Evolutionary conservation across 2,113 vertebrate species (phyloP).

Genomic region (Chauna torquata): DNA sequence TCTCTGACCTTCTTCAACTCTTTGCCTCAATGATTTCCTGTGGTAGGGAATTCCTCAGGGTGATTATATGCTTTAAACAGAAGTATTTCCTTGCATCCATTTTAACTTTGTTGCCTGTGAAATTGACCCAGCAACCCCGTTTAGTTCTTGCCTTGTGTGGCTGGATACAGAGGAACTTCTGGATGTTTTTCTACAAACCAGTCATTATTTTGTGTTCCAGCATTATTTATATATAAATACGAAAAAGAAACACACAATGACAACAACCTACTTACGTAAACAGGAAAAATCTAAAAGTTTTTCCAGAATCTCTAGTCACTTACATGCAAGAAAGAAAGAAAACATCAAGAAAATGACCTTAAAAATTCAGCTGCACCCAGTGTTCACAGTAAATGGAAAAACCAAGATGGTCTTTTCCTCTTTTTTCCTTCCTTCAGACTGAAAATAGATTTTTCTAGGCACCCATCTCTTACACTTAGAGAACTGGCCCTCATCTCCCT

Average conservation of each 20-base stretch:
- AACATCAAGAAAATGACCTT: not conserved
- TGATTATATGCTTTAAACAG: conserved; percentile 53
- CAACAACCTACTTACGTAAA: not conserved
- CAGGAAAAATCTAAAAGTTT: conserved; percentile 42
- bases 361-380: not conserved
- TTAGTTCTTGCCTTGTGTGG: not conserved
- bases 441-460: not conserved
- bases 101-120: conserved; percentile 54
- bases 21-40: conserved; percentile 45
- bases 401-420: not conserved
- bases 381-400: not conserved
- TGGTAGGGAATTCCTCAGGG: conserved; percentile 50
- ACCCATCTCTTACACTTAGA: not conserved
- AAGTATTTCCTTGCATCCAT: conserved; percentile 57
- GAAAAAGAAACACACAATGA: not conserved
- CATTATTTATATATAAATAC: not conserved
- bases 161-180: not conserved
- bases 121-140: not conserved
- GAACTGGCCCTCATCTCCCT: not conserved
- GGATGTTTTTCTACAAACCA: not conserved
- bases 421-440: not conserved
- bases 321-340: not conserved
- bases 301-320: conserved; percentile 40
- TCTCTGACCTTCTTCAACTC: conserved; percentile 32
- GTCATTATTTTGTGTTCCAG: conserved; percentile 38